Percentiles rank a stretch among this genome's conserved stretches.
These are phyloP conservation scores for Chrysochloris asiatica DNA, from an alignment of 2,113 vertebrate species.

Conservation along the genomic window DNA sequence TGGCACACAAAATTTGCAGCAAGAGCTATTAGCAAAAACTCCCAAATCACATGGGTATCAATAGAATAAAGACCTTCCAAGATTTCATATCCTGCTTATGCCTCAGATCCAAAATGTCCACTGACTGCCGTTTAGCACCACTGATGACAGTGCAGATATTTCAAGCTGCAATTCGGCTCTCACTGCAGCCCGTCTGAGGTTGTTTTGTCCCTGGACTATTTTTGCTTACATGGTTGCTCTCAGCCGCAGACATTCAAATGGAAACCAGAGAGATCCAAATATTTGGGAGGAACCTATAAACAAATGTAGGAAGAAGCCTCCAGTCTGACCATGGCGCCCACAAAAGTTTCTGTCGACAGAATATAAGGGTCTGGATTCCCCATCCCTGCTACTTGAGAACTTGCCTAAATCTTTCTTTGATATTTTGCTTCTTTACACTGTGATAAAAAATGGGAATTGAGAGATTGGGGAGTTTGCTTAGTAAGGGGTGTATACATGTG, in stretches of 20 bases:
- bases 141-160: slow-evolving; percentile 78
- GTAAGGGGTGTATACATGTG: background rate
- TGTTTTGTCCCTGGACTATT: slow-evolving; percentile 73
- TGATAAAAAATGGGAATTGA: background rate
- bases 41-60: slow-evolving; percentile 74
- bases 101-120: slow-evolving; percentile 69
- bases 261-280: slow-evolving; percentile 76
- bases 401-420: slow-evolving; percentile 38
- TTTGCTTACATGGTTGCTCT: slow-evolving; percentile 74
- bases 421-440: background rate
- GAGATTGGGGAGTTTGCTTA: background rate
- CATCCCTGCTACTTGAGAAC: slow-evolving; percentile 38
- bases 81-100: slow-evolving; percentile 70
- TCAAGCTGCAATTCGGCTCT: slow-evolving; percentile 46
- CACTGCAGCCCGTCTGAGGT: slow-evolving; percentile 65
- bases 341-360: slow-evolving; percentile 66
- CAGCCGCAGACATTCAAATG: slow-evolving; percentile 77
- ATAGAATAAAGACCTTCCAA: slow-evolving; percentile 70
- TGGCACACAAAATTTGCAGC: slow-evolving; percentile 57
- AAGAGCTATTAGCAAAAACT: slow-evolving; percentile 63
- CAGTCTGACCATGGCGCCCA: slow-evolving; percentile 68
- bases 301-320: slow-evolving; percentile 71
- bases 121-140: slow-evolving; percentile 68
- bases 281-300: slow-evolving; percentile 71
- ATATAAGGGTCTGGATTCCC: slow-evolving; percentile 28